Conservation (phyloP, 2,888 invertebrate genomes). For the Dexiosoma caninum region DNA sequence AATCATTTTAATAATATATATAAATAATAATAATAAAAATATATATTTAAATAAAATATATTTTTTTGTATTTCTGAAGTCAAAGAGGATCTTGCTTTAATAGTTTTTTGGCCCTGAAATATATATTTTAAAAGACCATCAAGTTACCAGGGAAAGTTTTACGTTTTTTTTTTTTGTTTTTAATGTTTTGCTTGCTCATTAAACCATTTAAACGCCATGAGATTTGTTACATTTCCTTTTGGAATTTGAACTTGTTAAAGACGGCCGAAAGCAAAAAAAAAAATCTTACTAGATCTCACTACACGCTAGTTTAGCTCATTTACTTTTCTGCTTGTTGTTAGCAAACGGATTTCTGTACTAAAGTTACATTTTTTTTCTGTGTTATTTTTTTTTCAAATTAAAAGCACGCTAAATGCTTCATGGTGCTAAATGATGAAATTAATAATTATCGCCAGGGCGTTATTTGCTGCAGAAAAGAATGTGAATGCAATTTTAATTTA, state of each 20-base stretch:
- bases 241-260: conserved; percentile 2
- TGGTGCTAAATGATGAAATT: neutral
- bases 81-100: neutral
- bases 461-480: neutral
- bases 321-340: neutral
- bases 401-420: neutral
- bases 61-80: neutral
- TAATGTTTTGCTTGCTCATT: conserved; percentile 26
- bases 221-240: conserved; percentile 40
- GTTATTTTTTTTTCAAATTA: no score
- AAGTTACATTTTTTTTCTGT: conserved; percentile 1
- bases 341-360: conserved; percentile 3
- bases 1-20: no score
- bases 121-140: neutral
- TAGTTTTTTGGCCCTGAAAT: conserved; percentile 9
- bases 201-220: conserved; percentile 42
- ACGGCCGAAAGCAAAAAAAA: neutral
- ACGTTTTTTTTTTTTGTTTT: neutral
- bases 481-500: conserved; percentile 7
- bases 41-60: no score
- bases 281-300: conserved; percentile 7
- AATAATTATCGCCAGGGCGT: neutral
- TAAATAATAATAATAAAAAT: no score
- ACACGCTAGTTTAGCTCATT: neutral
- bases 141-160: conserved; percentile 25